Evolutionary conservation across 2,888 invertebrate genomes (phyloP), one percentile per base, ranked within the genome.

Genomic region (Amphimallon solstitiale): DNA sequence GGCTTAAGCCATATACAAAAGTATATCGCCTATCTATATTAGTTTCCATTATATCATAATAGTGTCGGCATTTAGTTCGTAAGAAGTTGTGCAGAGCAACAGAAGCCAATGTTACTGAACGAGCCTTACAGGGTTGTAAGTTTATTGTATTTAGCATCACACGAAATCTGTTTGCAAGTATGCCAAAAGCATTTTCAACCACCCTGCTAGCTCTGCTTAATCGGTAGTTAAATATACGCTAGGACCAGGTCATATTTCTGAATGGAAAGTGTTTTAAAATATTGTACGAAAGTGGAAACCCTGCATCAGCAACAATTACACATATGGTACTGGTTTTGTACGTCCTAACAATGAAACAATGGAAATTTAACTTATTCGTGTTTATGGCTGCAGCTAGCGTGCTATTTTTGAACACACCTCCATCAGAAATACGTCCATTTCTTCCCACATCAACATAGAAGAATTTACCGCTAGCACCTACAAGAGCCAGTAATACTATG

Each of bases 171-270:
- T 61, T 63, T 35, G 56, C 62, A 19, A 71, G n/a, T n/a, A n/a
- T n/a, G n/a, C n/a, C n/a, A n/a, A n/a, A n/a, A n/a, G n/a, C n/a
- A n/a, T n/a, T n/a, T 62, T 68, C 68, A 5, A 68, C 46, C 14
- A 69, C 46, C 45, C 69, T 54, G 35, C 67, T 52, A 2, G 70
- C 62, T 40, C 70, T 19, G 5, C 29, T 45, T 49, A 76, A 67
- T 56, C 76, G 65, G 69, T 76, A 76, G 65, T n/a, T n/a, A n/a
- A n/a, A n/a, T n/a, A 76, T 70, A 67, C 67, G 72, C 71, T 73
- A 70, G 67, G 70, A 60, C 46, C 68, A 21, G 59, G 69, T 52
- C 71, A 73, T 68, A 67, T 51, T 67, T 70, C 71, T 70, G 17
- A 72, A 68, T 54, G 68, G 68, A 69, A 71, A 76, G 48, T 73